Evolutionary conservation across 2,888 invertebrate genomes (phyloP), one percentile per base, ranked within the genome.

Genomic region (Archips crataeganus): DNA sequence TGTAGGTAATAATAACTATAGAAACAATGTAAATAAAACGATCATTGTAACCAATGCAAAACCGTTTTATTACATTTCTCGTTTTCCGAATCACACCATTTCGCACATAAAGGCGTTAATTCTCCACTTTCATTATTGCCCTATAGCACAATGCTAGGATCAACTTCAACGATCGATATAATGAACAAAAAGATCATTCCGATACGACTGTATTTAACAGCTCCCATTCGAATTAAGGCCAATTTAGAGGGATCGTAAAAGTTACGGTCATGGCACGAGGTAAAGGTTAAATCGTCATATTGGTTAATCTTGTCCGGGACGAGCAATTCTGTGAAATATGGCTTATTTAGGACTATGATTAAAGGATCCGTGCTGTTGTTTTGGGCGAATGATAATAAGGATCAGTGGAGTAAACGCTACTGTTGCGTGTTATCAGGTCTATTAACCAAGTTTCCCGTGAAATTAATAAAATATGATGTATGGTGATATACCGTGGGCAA

Each of bases 281-380:
- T 76, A 76, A 70, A 76, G 77, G 77, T 76, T 76, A 74, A 73
- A 73, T 54, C 54, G 73, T 69, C 39, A 73, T 74, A 70, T 70
- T 65, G 54, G 74, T 54, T 51, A 73, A 69, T 69, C 68, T 63
- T 42, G 60, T 66, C 47, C 10, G 54, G 68, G 39, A 23, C 49
- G 39, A 57, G 32, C 57, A 57, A 73, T 63, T 73, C 49, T 45
- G 74, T 65, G 60, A 61, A 65, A 70, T 65, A 65, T 65, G 69
- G 65, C 74, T 74, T 74, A 65, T 70, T 54, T 70, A 61, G 60
- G 70, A 51, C 60, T 39, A 49, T 65, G 65, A 54, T 74, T 69
- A 70, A 34, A 23, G 60, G 36, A 64, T 47, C n/a, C 2, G 13
- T 6, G 47, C 10, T 57, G 63, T 73, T 68, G 36, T 57, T 68